These are phyloP conservation scores for Heliopora coerulea DNA, from an alignment of 92 coral and sea anemone genomes.

Conservation along the genomic window DNA sequence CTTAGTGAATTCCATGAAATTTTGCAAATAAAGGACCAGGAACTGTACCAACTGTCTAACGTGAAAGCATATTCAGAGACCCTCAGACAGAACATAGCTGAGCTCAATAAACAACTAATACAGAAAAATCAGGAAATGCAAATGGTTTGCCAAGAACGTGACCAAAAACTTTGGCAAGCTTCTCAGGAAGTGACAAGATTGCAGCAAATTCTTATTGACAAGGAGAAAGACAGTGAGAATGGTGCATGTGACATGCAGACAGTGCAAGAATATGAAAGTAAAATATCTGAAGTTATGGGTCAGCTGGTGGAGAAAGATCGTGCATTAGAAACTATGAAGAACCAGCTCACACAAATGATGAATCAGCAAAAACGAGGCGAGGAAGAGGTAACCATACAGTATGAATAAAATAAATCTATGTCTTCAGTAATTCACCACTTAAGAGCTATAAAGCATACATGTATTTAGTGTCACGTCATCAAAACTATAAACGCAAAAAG, in stretches of 20 bases:
- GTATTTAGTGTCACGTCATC: no score
- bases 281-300: constrained; percentile 61
- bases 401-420: no score
- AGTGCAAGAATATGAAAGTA: constrained; percentile 49
- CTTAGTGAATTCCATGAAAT: constrained; percentile 2
- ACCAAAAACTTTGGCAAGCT: constrained; percentile 19
- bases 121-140: constrained; percentile 51
- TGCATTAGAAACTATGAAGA: constrained; percentile 62
- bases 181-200: constrained; percentile 59
- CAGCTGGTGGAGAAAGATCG: constrained; percentile 72
- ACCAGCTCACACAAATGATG: constrained; percentile 48
- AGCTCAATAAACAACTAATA: constrained; percentile 47
- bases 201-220: constrained; percentile 51
- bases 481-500: not conserved
- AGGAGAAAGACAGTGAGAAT: constrained; percentile 18
- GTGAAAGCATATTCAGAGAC: not conserved
- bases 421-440: no score
- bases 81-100: constrained; percentile 45
- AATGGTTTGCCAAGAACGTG: constrained; percentile 1
- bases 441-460: no score
- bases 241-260: constrained; percentile 47
- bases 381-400: constrained; percentile 65
- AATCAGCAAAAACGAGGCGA: constrained; percentile 56
- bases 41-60: constrained; percentile 17
- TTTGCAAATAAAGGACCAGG: constrained; percentile 27